These are phyloP conservation scores for Synergus laeviventris DNA, from an alignment of 2,888 invertebrate genomes.

Conservation along the genomic window DNA sequence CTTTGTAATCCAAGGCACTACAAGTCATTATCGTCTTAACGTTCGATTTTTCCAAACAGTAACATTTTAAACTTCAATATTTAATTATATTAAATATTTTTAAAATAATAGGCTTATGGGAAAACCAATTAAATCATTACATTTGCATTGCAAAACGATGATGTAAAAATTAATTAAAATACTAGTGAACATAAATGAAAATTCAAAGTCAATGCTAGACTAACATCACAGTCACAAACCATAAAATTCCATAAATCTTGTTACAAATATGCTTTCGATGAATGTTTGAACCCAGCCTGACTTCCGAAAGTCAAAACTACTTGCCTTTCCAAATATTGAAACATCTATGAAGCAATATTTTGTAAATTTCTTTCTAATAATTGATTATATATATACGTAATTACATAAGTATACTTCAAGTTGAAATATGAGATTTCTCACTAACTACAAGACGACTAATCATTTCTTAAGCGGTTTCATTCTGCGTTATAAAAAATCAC, in stretches of 20 bases:
- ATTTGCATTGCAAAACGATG: neutral
- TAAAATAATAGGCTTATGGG: neutral
- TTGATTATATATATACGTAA: neutral
- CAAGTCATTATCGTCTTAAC: no score
- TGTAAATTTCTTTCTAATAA: neutral
- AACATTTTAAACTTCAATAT: constrained; percentile 8
- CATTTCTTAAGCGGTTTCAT: no score
- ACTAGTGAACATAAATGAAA: neutral
- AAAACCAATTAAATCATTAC: constrained; percentile 10
- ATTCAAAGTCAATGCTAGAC: constrained; percentile 1
- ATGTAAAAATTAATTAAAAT: constrained; percentile 10
- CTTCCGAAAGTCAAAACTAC: neutral
- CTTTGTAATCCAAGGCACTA: no score
- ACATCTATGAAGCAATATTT: constrained; percentile 7
- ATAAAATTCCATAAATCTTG: constrained; percentile 3
- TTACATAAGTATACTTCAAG: neutral
- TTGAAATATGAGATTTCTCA: neutral
- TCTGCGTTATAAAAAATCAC: neutral
- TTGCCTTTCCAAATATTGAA: constrained; percentile 13
- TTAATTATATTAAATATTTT: constrained; percentile 13
- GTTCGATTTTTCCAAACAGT: neutral
- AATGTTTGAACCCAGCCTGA: neutral
- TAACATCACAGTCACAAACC: constrained; percentile 16
- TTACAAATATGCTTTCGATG: neutral
- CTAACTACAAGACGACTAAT: neutral